Evolutionary conservation across 53 echinoderm and acorn worm genomes (phyloP).

Genomic region (Patiria pectinifera): DNA sequence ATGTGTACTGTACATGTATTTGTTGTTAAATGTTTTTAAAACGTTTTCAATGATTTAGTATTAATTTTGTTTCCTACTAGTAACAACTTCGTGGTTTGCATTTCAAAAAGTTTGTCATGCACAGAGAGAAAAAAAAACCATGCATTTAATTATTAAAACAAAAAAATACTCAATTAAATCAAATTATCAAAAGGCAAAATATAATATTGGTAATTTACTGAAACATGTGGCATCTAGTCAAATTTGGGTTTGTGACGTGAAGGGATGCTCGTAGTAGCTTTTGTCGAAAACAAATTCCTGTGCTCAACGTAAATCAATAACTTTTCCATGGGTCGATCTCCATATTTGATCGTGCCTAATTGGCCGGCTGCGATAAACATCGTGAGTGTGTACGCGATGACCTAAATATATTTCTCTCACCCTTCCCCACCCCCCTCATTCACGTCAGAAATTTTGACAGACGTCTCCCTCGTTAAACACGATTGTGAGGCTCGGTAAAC

Average conservation of each 20-base stretch:
- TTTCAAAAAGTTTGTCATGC: too few relatives aligned
- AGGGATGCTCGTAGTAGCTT: background rate
- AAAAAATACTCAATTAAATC: too few relatives aligned
- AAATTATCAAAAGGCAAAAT: too few relatives aligned
- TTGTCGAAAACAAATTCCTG: background rate
- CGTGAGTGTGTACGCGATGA: background rate
- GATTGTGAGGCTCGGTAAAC: background rate
- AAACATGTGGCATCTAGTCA: background rate
- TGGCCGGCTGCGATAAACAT: slow-evolving; percentile 28
- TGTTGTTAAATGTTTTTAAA: too few relatives aligned
- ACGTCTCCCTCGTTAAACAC: slow-evolving; percentile 13
- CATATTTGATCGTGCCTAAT: slow-evolving; percentile 50
- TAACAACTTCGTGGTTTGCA: too few relatives aligned
- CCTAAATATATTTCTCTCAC: slow-evolving; percentile 18
- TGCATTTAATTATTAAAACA: too few relatives aligned
- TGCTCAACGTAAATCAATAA: slow-evolving; percentile 13
- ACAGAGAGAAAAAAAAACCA: too few relatives aligned
- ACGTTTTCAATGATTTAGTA: too few relatives aligned
- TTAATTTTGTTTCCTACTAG: too few relatives aligned
- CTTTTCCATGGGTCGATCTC: slow-evolving; percentile 10
- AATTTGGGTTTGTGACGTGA: background rate
- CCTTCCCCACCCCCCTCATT: background rate
- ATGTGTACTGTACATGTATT: too few relatives aligned
- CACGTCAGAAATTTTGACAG: slow-evolving; percentile 16
- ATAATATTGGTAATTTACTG: too few relatives aligned